Evolutionary conservation across 2,888 invertebrate species (phyloP).

Genomic region (Zaprionus obscuricornis): DNA sequence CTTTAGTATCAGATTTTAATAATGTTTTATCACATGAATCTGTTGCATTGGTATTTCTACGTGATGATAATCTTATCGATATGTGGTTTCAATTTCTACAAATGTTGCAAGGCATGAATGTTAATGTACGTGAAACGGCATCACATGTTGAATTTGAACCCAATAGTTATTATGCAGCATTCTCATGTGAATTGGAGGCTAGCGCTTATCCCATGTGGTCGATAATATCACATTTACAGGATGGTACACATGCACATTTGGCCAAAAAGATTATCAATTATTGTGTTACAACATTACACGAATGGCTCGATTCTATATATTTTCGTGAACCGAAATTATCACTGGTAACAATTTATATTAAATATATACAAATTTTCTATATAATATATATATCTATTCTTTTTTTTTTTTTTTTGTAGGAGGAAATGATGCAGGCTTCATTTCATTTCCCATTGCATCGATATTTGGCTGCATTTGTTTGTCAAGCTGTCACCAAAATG

Average conservation of each 20-base stretch:
- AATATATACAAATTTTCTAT: neutral
- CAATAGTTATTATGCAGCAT: constrained; percentile 98
- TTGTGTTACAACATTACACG: constrained; percentile 91
- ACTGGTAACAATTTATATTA: constrained; percentile 46
- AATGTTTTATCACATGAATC: constrained; percentile 97
- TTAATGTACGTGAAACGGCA: constrained; percentile 94
- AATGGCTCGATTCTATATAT: constrained; percentile 94
- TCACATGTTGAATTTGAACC: constrained; percentile 98
- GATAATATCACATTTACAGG: constrained; percentile 93
- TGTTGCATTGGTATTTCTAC: constrained; percentile 94
- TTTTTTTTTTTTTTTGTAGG: constrained; percentile 84
- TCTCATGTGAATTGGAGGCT: constrained; percentile 98
- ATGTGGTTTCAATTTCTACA: constrained; percentile 98
- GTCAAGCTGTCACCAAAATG: constrained; percentile 92
- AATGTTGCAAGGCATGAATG: constrained; percentile 99
- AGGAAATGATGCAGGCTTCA: constrained; percentile 93
- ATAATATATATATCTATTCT: neutral
- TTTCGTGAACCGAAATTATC: constrained; percentile 87
- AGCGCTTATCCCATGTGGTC: constrained; percentile 99
- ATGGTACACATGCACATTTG: constrained; percentile 88
- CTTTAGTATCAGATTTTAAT: constrained; percentile 97
- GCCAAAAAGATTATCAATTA: constrained; percentile 90
- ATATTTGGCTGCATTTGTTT: constrained; percentile 93
- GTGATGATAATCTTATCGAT: constrained; percentile 93
- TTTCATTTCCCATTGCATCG: constrained; percentile 99